Percentiles rank a stretch among this genome's conserved stretches.
Evolutionary conservation across 2,888 invertebrate species (phyloP).

Genomic region (Drepanosiphum platanoidis): DNA sequence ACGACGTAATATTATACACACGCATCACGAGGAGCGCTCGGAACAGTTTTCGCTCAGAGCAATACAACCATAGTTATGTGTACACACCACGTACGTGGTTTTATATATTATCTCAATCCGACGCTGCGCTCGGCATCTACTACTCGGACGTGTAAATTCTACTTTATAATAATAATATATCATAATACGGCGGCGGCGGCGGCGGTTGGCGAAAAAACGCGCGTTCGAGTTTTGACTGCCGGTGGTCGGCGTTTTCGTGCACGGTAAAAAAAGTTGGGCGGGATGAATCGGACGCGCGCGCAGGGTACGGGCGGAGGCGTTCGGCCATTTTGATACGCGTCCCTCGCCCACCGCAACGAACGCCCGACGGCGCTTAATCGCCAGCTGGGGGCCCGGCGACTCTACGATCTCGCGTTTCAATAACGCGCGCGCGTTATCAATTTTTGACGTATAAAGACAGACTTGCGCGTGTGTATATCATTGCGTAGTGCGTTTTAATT

Average conservation of each 20-base stretch:
- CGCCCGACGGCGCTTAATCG: slow-evolving; percentile 22
- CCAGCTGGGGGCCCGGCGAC: not conserved
- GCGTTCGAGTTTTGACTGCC: too few relatives aligned
- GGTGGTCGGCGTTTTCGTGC: slow-evolving; percentile 24
- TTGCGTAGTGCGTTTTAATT: not conserved
- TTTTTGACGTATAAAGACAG: too few relatives aligned
- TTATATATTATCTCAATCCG: too few relatives aligned
- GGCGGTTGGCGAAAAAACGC: not conserved
- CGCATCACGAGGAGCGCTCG: too few relatives aligned
- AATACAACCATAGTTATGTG: too few relatives aligned
- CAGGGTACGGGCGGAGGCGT: slow-evolving; percentile 61
- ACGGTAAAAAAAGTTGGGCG: slow-evolving; percentile 42
- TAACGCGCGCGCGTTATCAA: not conserved
- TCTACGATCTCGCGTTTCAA: slow-evolving; percentile 19
- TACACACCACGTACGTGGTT: too few relatives aligned
- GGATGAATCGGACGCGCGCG: slow-evolving; percentile 54
- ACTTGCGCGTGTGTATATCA: slow-evolving; percentile 1
- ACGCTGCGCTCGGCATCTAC: too few relatives aligned
- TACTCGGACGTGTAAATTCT: too few relatives aligned
- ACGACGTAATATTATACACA: too few relatives aligned
- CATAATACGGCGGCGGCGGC: not conserved
- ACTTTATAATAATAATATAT: too few relatives aligned
- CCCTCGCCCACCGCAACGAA: slow-evolving; percentile 59
- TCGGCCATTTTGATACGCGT: slow-evolving; percentile 48
- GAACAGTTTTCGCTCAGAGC: too few relatives aligned